Evolutionary conservation across 2,888 invertebrate genomes (phyloP).

Genomic region (Nemoura dubitans): DNA sequence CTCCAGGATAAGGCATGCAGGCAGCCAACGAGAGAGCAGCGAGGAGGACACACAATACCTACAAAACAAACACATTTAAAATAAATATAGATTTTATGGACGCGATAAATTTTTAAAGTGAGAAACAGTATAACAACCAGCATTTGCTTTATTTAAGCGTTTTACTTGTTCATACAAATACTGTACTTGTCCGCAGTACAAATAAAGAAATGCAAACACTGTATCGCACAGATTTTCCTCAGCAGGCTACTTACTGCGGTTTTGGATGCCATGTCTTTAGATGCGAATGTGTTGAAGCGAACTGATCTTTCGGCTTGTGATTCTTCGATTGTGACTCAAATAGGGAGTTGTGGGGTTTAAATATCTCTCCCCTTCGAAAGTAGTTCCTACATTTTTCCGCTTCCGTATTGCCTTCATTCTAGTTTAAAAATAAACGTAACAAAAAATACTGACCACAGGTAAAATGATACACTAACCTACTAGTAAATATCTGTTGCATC

Average conservation of each 20-base stretch:
- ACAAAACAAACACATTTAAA: neutral
- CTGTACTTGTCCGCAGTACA: no score
- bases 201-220: no score
- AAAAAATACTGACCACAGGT: neutral
- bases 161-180: no score
- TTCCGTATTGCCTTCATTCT: constrained; percentile 23
- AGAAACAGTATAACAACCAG: no score
- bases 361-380: constrained; percentile 21
- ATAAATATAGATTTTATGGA: no score
- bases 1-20: constrained; percentile 27
- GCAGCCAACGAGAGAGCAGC: neutral
- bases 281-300: neutral
- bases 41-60: constrained; percentile 3
- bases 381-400: constrained; percentile 16
- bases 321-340: neutral
- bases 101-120: no score
- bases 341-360: neutral
- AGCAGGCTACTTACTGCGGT: neutral
- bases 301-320: neutral
- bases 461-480: neutral
- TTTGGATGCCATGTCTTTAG: constrained; percentile 24
- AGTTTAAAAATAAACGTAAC: neutral
- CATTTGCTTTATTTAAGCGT: no score
- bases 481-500: neutral
- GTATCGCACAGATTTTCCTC: neutral